phyloP scores from a whole-genome alignment of 2,888 invertebrate species.

The Polietes domitor region DNA sequence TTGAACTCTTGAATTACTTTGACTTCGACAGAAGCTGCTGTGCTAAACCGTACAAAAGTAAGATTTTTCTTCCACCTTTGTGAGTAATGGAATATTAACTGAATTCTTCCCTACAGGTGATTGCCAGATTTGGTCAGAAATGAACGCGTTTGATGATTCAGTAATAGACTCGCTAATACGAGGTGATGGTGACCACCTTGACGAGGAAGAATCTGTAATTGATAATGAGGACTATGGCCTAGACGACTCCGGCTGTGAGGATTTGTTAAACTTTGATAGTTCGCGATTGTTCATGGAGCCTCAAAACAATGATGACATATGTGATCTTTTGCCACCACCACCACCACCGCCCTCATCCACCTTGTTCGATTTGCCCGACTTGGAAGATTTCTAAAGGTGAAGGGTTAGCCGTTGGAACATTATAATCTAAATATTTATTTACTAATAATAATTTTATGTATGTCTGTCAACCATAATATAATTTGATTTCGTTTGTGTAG shows the following conservation, averaged over 20 bases:
- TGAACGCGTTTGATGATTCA: slow-evolving; percentile 48
- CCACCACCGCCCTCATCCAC: not conserved
- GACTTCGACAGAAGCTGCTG: slow-evolving; percentile 6
- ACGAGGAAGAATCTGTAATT: not conserved
- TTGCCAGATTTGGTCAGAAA: slow-evolving; percentile 58
- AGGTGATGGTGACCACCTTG: not conserved
- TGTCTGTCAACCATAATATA: too few species aligned
- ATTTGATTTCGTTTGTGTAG: too few species aligned
- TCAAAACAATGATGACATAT: not conserved
- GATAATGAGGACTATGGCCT: not conserved
- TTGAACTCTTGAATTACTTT: slow-evolving; percentile 21
- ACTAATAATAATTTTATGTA: too few species aligned
- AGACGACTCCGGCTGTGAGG: not conserved
- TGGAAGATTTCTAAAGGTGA: too few species aligned
- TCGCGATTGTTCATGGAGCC: not conserved
- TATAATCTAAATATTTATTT: too few species aligned
- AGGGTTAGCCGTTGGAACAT: too few species aligned
- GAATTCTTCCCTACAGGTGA: slow-evolving; percentile 45
- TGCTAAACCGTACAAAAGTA: slow-evolving; percentile 5
- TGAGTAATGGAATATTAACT: not conserved
- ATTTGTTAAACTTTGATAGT: not conserved
- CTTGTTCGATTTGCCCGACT: too few species aligned
- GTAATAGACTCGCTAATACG: slow-evolving; percentile 43
- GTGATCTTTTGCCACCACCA: not conserved
- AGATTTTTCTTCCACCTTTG: not conserved